Evolutionary conservation across 2,797 vertebrate genomes (phyloP), one percentile per base, ranked within the genome.

Genomic region (Hephaestus fuliginosus): DNA sequence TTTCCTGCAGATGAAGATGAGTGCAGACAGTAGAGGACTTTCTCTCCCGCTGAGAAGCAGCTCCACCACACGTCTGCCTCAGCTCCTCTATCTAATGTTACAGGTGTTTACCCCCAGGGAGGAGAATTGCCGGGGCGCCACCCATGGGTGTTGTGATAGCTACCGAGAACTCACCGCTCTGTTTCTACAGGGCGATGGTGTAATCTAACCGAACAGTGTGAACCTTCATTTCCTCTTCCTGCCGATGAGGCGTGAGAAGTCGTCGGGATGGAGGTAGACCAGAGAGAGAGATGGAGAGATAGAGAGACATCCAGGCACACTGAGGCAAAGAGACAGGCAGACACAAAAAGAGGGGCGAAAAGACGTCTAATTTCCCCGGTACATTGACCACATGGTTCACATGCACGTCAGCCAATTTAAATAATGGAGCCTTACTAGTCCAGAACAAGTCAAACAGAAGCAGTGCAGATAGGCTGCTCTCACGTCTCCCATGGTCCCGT

Each of bases 331-430:
- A 76, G 30, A 43, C 28, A 18, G 22, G 20, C 44, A 48, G 3
- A 30, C 25, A 52, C 5, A 30, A 36, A 53, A 28, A 22, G 53
- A 30, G 13, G 43, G 22, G 2, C 3, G 30, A 2, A 51, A 20
- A 33, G 15, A 60, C 9, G 12, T 4, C 3, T 39, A 39, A 62
- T 80, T 86, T 89, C 61, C 33, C 44, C 39, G 70, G 15, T 75
- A 58, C 61, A 55, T 60, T 82, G 25, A 88, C 79, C 78, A 70
- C 60, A 12, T 41, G 36, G 65, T 68, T 81, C 70, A 82, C 25
- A 60, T 57, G 52, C 44, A 53, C 58, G 49, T 78, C 66, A 75
- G 14, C 7, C 60, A 65, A 20, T 75, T 70, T 56, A 41, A 63
- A 75, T 7, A n/a, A 5, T 39, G 36, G 58, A 48, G 41, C 5